These are phyloP conservation scores for Amblyraja radiata DNA, from an alignment of 2,797 vertebrate genomes.

Conservation along the genomic window DNA sequence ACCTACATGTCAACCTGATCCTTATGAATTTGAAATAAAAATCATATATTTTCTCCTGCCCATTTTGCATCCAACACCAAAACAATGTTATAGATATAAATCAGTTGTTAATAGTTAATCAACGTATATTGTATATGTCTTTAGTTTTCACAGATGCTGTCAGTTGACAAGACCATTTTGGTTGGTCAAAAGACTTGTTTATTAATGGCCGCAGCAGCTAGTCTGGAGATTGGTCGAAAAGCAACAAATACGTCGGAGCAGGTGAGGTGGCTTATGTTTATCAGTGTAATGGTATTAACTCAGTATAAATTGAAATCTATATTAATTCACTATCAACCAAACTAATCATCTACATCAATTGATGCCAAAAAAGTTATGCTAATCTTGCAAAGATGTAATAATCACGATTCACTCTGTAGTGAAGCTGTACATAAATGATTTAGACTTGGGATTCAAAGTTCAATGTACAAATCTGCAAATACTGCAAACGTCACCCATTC, in stretches of 20 bases:
- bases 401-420: neutral
- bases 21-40: no score
- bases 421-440: no score
- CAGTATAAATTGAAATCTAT: neutral
- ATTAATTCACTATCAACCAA: neutral
- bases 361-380: neutral
- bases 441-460: no score
- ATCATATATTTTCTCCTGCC: neutral
- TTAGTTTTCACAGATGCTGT: slow-evolving; percentile 80
- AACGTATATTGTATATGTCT: slow-evolving; percentile 36
- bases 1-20: no score
- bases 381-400: neutral
- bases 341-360: neutral
- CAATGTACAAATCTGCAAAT: no score
- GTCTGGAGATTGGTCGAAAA: slow-evolving; percentile 71
- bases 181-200: slow-evolving; percentile 82
- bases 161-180: slow-evolving; percentile 67
- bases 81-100: neutral
- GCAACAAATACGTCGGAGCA: slow-evolving; percentile 55
- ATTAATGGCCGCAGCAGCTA: slow-evolving; percentile 74
- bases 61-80: neutral
- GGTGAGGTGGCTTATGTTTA: slow-evolving; percentile 55
- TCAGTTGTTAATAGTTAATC: neutral
- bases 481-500: no score
- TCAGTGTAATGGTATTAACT: neutral